These are phyloP conservation scores for Rhegmatorhina hoffmannsi DNA, from an alignment of 2,113 vertebrate species.

Conservation along the genomic window DNA sequence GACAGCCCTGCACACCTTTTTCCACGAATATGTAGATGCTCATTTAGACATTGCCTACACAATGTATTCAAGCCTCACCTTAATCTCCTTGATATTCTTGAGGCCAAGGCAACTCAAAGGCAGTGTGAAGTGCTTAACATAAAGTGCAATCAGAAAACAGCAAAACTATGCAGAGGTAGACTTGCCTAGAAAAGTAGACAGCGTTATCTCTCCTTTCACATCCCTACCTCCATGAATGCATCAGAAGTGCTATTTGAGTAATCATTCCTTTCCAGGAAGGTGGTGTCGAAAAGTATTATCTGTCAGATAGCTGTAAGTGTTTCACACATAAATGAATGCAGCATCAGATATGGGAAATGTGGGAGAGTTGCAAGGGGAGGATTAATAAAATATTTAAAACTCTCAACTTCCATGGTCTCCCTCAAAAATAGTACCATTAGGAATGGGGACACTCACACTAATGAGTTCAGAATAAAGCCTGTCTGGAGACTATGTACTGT, in stretches of 20 bases:
- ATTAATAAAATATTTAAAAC: neutral
- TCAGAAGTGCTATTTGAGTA: neutral
- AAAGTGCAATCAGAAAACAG: neutral
- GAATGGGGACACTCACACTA: neutral
- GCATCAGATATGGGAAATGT: neutral
- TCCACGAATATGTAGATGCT: neutral
- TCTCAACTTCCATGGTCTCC: neutral
- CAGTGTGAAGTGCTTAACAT: neutral
- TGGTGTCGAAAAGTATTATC: neutral
- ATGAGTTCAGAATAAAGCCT: neutral
- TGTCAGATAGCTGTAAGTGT: neutral
- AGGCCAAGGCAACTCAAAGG: neutral
- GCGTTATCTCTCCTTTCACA: neutral
- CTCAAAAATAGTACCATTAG: neutral
- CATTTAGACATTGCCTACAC: accelerated
- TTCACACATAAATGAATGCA: neutral
- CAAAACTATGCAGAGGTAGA: neutral
- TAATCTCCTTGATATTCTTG: neutral
- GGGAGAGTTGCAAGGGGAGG: neutral
- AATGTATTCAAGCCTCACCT: neutral
- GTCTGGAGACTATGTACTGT: neutral
- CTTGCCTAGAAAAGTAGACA: neutral
- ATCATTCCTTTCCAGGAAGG: neutral
- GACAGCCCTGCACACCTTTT: neutral
- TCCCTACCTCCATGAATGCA: neutral